Conservation (phyloP, 2,888 invertebrate genomes). For the Callinectes sapidus region DNA sequence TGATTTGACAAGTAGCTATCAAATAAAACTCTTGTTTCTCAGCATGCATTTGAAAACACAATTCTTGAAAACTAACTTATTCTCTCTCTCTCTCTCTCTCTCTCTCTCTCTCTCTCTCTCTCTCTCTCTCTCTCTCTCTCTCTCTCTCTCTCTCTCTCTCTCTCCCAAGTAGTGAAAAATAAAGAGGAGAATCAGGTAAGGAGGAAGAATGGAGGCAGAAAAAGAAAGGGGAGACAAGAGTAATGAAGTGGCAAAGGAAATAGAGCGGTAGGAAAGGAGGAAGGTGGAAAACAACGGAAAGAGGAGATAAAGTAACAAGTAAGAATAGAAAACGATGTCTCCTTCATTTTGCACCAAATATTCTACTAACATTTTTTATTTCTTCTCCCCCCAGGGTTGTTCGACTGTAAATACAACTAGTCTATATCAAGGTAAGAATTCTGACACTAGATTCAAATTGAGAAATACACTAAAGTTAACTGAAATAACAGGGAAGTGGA, state of each 20-base stretch:
- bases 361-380: neutral
- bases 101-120: neutral
- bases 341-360: neutral
- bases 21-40: neutral
- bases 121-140: constrained; percentile 14
- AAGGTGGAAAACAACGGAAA: neutral
- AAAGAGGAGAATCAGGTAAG: neutral
- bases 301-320: neutral
- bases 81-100: constrained; percentile 21
- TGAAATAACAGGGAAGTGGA: neutral
- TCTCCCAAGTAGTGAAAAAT: neutral
- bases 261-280: neutral
- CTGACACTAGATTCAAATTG: neutral
- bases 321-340: neutral
- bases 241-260: neutral
- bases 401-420: constrained; percentile 21
- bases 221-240: neutral
- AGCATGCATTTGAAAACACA: neutral
- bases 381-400: neutral
- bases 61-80: neutral
- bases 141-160: constrained; percentile 25
- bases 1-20: neutral
- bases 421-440: constrained; percentile 17
- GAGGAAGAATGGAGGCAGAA: neutral
- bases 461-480: neutral